Percentiles rank a stretch among this genome's conserved stretches.
Conservation (phyloP, 2,888 invertebrate species). For the Drosophila differens region DNA sequence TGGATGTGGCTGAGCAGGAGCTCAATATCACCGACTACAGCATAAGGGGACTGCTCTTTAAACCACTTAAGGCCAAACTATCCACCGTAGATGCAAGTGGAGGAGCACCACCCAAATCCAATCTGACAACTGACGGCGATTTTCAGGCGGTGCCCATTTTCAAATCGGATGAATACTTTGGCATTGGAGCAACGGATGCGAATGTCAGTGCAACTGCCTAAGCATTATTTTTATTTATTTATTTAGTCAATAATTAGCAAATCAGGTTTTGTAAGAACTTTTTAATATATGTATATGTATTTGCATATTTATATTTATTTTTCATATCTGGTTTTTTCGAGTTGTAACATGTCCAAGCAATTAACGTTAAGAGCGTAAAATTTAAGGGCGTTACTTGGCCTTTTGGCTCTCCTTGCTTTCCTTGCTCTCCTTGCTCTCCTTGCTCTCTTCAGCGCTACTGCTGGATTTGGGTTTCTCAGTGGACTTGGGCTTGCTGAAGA, state of each 20-base stretch:
- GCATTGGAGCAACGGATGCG: conserved; percentile 5
- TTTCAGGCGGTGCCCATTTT: conserved; percentile 83
- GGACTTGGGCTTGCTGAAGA: conserved; percentile 65
- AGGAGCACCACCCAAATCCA: conserved; percentile 47
- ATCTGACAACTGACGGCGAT: conserved; percentile 73
- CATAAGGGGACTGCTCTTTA: conserved; percentile 87
- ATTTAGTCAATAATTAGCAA: conserved; percentile 31
- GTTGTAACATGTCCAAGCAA: conserved; percentile 22
- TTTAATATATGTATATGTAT: conserved; percentile 21
- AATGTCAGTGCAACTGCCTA: neutral
- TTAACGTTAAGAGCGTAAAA: conserved; percentile 4
- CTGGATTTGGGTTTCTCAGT: neutral
- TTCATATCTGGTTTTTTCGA: conserved; percentile 13
- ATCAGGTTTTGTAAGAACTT: conserved; percentile 34
- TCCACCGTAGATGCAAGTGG: conserved; percentile 33
- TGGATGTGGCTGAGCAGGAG: conserved; percentile 88
- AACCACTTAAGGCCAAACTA: conserved; percentile 86
- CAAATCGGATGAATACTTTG: conserved; percentile 83
- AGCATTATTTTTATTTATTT: neutral
- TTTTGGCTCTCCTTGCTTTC: conserved; percentile 9
- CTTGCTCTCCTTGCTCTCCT: conserved; percentile 38
- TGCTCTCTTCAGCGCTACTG: conserved; percentile 54
- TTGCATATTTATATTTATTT: conserved; percentile 32
- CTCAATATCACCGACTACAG: conserved; percentile 87
- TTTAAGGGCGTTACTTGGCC: conserved; percentile 1